phyloP scores from a whole-genome alignment of 1,140 invertebrate genomes.

The Drosophila melanogaster region DNA sequence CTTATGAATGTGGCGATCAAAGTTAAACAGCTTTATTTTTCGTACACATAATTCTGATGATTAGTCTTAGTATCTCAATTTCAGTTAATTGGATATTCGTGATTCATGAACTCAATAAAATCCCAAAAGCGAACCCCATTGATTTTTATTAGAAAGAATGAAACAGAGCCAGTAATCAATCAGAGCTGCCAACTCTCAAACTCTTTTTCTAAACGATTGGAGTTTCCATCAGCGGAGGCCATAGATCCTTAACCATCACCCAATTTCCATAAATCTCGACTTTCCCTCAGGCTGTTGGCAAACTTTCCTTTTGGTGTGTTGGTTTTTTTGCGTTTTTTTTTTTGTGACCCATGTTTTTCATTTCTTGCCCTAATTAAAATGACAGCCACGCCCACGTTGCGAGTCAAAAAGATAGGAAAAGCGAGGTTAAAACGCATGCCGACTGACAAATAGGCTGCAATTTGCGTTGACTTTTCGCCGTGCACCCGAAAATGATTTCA shows the following conservation, averaged over 20 bases:
- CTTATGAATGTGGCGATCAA: no score
- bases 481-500: constrained; percentile 68
- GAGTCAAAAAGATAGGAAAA: constrained; percentile 19
- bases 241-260: background rate
- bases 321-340: background rate
- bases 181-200: background rate
- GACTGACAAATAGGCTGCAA: constrained; percentile 82
- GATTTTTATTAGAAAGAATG: background rate
- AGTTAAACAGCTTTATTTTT: no score
- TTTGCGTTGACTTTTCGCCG: constrained; percentile 80
- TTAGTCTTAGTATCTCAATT: background rate
- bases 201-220: constrained; percentile 35
- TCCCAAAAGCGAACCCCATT: background rate
- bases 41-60: no score
- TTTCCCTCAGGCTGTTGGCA: background rate
- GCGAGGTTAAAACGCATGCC: constrained; percentile 28
- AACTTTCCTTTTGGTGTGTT: constrained; percentile 14
- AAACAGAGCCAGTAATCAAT: constrained; percentile 20
- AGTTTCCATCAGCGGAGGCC: constrained; percentile 8
- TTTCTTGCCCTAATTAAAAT: constrained; percentile 67
- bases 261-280: constrained; percentile 32
- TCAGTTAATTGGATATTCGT: background rate
- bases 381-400: constrained; percentile 48
- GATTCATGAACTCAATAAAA: background rate
- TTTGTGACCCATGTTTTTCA: constrained; percentile 10